A percentile compares a stretch with the other conserved stretches of the same genome.
Evolutionary conservation across 2,888 invertebrate genomes (phyloP).

Genomic region (Tiliacea citrago): DNA sequence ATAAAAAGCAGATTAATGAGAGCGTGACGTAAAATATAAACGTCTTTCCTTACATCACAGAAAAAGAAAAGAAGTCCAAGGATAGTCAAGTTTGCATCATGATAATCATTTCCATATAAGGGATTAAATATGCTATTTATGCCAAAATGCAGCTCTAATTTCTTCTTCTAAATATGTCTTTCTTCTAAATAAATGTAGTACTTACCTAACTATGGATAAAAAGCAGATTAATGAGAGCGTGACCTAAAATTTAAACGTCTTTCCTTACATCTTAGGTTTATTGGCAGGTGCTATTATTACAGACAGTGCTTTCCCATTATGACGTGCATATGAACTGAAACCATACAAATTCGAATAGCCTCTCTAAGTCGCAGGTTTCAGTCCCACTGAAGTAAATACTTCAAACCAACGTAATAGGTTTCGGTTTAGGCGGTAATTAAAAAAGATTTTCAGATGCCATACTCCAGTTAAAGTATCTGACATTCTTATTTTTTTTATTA

Average conservation of each 20-base stretch:
- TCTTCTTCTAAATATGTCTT: not conserved
- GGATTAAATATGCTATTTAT: not conserved
- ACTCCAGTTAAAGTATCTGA: no score
- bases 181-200: not conserved
- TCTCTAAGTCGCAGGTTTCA: constrained; percentile 1
- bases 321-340: constrained; percentile 37
- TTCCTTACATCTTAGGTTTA: constrained; percentile 2
- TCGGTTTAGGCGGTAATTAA: not conserved
- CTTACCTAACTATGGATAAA: not conserved
- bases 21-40: constrained; percentile 5
- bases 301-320: constrained; percentile 9
- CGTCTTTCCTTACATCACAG: constrained; percentile 1
- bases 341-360: constrained; percentile 41
- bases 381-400: not conserved
- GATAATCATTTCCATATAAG: not conserved
- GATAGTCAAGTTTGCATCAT: no score
- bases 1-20: constrained; percentile 10
- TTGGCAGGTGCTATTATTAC: constrained; percentile 15
- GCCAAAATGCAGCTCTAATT: not conserved
- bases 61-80: no score
- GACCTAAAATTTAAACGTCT: constrained; percentile 10
- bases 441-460: constrained; percentile 6
- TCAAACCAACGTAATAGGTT: not conserved
- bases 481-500: not conserved
- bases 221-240: constrained; percentile 7